Percentiles rank a stretch among this genome's conserved stretches.
These are phyloP conservation scores for Drosophila monieri DNA, from an alignment of 2,888 invertebrate genomes.

Conservation along the genomic window DNA sequence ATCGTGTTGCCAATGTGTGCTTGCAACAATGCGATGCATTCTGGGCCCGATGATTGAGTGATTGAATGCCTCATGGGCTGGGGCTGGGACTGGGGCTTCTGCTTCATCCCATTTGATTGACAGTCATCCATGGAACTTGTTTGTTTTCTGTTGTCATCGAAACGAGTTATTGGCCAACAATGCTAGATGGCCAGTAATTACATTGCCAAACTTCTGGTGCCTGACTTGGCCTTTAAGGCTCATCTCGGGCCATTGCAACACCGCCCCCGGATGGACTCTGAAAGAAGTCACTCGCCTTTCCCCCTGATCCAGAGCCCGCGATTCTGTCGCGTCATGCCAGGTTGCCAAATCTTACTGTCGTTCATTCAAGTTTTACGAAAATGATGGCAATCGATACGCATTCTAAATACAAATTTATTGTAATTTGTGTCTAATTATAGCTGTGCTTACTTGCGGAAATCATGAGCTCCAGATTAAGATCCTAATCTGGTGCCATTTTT, in stretches of 20 bases:
- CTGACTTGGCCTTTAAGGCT: conserved; percentile 13
- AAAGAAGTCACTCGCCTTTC: conserved; percentile 17
- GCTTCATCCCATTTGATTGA: conserved; percentile 17
- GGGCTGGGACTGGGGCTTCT: no score
- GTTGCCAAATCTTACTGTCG: conserved; percentile 18
- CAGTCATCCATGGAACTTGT: conserved; percentile 23
- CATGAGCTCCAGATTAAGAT: no score
- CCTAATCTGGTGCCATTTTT: neutral
- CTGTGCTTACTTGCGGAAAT: no score
- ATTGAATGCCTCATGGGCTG: neutral
- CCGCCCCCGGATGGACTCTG: neutral
- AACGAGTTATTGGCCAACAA: conserved; percentile 61
- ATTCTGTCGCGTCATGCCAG: conserved; percentile 31
- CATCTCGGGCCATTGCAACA: conserved; percentile 34
- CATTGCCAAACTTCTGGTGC: conserved; percentile 31
- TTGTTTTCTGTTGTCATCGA: conserved; percentile 24
- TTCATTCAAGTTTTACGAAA: neutral
- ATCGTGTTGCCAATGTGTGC: conserved; percentile 21
- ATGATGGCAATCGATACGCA: neutral
- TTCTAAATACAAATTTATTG: no score
- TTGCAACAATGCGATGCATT: conserved; percentile 3
- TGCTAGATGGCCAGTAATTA: conserved; percentile 57
- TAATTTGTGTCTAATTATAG: no score
- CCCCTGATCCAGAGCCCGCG: neutral
- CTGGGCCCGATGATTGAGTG: conserved; percentile 3